phyloP scores from a whole-genome alignment of 1,140 invertebrate genomes.

The Hyposmocoma kahamanoa region DNA sequence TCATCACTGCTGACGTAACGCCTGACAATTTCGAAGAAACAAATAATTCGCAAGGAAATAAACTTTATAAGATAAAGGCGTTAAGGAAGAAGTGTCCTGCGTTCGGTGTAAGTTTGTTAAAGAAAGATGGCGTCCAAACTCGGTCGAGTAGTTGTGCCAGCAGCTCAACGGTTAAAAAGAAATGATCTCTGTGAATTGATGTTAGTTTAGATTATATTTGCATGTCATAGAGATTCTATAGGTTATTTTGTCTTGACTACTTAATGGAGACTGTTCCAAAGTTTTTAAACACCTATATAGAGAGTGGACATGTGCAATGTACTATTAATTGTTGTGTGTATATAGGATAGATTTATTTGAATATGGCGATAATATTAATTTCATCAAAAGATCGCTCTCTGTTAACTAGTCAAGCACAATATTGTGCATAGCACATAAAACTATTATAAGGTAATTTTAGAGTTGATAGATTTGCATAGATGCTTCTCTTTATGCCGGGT shows the following conservation, averaged over 20 bases:
- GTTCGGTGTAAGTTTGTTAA: constrained; percentile 52
- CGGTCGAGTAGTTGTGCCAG: constrained; percentile 58
- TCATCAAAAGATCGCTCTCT: not conserved
- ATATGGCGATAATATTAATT: not conserved
- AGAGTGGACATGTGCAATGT: no score
- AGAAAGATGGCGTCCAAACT: constrained; percentile 63
- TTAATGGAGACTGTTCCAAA: not conserved
- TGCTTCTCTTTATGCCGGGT: no score
- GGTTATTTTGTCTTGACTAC: not conserved
- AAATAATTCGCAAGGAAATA: constrained; percentile 65
- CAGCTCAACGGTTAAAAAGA: constrained; percentile 61
- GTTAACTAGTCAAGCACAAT: not conserved
- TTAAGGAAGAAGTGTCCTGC: constrained; percentile 61
- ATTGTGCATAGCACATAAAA: not conserved
- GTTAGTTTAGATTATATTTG: constrained; percentile 20
- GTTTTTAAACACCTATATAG: no score
- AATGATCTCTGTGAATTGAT: constrained; percentile 50
- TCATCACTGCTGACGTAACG: constrained; percentile 55
- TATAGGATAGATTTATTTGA: no score
- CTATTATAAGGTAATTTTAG: not conserved
- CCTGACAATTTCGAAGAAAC: constrained; percentile 61
- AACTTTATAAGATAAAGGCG: constrained; percentile 69
- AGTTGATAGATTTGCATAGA: constrained; percentile 3
- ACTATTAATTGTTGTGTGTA: no score
- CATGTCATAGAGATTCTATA: constrained; percentile 30